Conservation (phyloP, 2,113 vertebrate genomes). For the Acrocephalus arundinaceus region DNA sequence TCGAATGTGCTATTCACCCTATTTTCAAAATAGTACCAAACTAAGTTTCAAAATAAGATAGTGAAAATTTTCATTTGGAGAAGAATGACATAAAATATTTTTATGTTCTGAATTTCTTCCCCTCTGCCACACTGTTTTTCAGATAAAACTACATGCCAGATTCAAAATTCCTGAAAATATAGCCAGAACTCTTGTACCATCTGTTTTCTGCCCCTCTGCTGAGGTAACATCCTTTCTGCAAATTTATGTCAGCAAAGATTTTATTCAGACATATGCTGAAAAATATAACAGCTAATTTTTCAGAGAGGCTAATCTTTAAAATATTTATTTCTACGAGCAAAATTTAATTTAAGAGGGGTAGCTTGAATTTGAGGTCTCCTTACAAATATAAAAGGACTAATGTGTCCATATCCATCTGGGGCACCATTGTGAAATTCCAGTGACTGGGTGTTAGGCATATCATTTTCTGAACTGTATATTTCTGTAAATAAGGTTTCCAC, state of each 20-base stretch:
- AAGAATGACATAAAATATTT: background rate
- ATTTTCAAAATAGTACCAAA: background rate
- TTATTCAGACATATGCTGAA: background rate
- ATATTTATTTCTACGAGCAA: background rate
- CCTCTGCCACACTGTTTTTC: background rate
- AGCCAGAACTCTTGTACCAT: background rate
- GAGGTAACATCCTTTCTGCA: background rate
- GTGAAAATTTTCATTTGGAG: background rate
- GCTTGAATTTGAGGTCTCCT: background rate
- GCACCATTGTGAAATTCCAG: background rate
- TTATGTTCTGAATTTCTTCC: background rate
- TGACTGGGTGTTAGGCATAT: background rate
- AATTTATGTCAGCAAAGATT: background rate
- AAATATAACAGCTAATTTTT: background rate
- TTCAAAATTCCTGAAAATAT: slow-evolving; percentile 8
- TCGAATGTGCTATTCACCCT: background rate
- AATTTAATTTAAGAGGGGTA: background rate
- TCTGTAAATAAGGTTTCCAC: background rate
- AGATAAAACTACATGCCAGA: background rate
- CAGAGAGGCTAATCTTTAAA: background rate
- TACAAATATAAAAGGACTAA: background rate
- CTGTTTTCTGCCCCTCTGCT: background rate
- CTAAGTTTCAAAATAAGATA: background rate
- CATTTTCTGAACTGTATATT: background rate
- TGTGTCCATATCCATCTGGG: background rate